Evolutionary conservation across 2,888 invertebrate species (phyloP), one percentile per base, ranked within the genome.

Genomic region (Heliconius ethilla): DNA sequence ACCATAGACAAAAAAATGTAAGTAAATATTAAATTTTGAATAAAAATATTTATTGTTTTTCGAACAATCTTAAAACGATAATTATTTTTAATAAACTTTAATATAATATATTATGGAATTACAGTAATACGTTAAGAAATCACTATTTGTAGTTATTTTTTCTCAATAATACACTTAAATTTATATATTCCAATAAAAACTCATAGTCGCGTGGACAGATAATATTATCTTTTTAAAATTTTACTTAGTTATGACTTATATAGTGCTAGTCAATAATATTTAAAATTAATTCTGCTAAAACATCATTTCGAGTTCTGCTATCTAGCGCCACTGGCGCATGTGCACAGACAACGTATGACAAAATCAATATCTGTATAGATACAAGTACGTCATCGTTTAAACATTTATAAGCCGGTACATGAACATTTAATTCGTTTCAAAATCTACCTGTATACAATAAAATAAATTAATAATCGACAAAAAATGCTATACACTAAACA

Each of bases 1-100:
- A 55, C 75, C 75, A 78, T 78, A 75, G 78, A 78, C 67, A 76
- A 76, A 33, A 40, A 22, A 40, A 1, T 4, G n/a, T 10, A 59
- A n/a, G 0, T 59, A 11, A n/a, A 59, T n/a, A n/a, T n/a, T 10
- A n/a, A n/a, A 59, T n/a, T 22, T n/a, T n/a, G 7, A 22, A 59
- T 59, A 10, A 63, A 63, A 63, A 63, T 15, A 15, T 63, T 63
- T 29, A 2, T 27, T 15, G 2, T 27, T 15, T 63, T 18, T 29
- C 15, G 15, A 27, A 62, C 3, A 11, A 25, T 25, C 11, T 27
- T 25, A 62, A 27, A 25, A 62, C 5, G 4, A 25, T 25, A 62
- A 25, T 62, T 62, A 62, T 27, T n/a, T 62, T 62, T 25, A 27
- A 62, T 27, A 25, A 62, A 27, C 2, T 62, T n/a, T 62, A 62